phyloP scores from a whole-genome alignment of 2,113 vertebrate genomes.

The Malurus elegans region DNA sequence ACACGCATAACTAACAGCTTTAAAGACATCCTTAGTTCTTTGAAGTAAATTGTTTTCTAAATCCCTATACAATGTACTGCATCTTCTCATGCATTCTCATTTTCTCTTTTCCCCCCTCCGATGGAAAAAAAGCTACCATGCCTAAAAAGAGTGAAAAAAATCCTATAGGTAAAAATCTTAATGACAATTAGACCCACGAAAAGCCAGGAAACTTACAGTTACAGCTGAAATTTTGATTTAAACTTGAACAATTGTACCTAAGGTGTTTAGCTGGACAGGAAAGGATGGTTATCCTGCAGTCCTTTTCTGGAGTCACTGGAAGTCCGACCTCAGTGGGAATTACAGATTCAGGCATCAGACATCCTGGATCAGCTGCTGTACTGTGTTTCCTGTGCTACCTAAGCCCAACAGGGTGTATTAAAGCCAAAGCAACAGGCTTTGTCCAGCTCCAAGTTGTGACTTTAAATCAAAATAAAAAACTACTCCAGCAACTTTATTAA shows the following conservation, averaged over 20 bases:
- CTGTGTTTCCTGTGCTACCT: neutral
- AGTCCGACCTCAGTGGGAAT: neutral
- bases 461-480: conserved; percentile 11
- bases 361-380: neutral
- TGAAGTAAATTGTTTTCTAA: neutral
- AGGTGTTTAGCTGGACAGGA: neutral
- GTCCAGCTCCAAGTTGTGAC: neutral
- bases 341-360: neutral
- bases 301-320: neutral
- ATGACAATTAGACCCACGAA: neutral
- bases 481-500: neutral
- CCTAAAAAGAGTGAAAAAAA: neutral
- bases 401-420: neutral
- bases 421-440: conserved; percentile 30
- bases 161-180: neutral
- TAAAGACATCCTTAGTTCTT: neutral
- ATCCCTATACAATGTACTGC: neutral
- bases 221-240: neutral
- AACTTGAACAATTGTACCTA: neutral
- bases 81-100: neutral
- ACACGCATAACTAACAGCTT: neutral
- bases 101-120: neutral
- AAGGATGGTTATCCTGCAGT: neutral
- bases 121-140: neutral
- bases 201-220: neutral